Base-by-base conservation (phyloP, 2,888 invertebrate species). In the Archips crataeganus region DNA sequence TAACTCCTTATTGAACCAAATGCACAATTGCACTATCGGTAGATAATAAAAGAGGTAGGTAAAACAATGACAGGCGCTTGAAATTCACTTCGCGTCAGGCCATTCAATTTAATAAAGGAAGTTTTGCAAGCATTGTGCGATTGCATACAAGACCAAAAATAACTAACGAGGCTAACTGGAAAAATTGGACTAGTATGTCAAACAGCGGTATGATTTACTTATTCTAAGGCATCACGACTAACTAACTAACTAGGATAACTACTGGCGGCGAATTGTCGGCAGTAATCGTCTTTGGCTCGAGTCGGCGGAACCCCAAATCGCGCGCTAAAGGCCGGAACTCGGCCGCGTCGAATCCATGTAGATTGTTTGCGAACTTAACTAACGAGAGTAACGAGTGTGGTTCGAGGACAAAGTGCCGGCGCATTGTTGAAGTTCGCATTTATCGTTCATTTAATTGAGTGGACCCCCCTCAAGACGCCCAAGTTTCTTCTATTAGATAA, bases 351-450 rank as follows among this genome's bases (percentile, higher is more conserved):
- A 84, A 82, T 82, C 81, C 73, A 84, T 85, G 86, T 87, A 86
- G 86, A 87, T 84, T 84, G 84, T 85, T 86, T 81, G 83, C 82
- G 77, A 89, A 90, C 85, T 87, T 80, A 77, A 84, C 85, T 89
- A 87, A 88, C 85, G 84, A 89, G 84, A 84, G 80, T 89, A 87
- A 88, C 85, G 84, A 89, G 84, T 84, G 80, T 79, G 81, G 81
- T 60, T 68, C 70, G 68, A 74, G 60, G 54, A 69, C 67, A 60
- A 68, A 63, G 57, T 57, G 71, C 34, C 59, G 80, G 82, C 79
- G 80, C 81, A 84, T 83, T 83, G 82, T 85, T 85, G 81, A 82
- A 81, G 78, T 82, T 78, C 75, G 77, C 78, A 78, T 82, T 81
- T 81, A 83, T 81, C 79, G 80, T 79, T 81, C 80, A 81, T 84